These are phyloP conservation scores for Ernsta delagoae DNA, from an alignment of 2,888 invertebrate species.

Conservation along the genomic window DNA sequence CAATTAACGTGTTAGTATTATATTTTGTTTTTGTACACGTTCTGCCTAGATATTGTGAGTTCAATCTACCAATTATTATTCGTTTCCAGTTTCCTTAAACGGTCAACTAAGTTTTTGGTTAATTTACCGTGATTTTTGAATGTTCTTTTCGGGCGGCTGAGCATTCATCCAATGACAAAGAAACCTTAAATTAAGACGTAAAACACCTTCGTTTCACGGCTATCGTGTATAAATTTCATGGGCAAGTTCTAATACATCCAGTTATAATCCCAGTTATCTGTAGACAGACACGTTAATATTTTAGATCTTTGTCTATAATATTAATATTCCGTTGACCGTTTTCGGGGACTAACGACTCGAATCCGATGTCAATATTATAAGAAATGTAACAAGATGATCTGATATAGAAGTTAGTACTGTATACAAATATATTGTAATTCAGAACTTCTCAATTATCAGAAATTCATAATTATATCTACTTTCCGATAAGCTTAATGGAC, in stretches of 20 bases:
- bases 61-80: conserved; percentile 38
- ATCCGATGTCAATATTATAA: conserved; percentile 26
- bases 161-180: no score
- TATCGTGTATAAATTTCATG: no score
- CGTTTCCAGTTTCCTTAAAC: background rate
- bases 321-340: conserved; percentile 8
- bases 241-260: no score
- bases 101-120: conserved; percentile 7
- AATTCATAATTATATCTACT: conserved; percentile 52
- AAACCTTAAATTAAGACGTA: no score
- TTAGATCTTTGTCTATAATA: no score
- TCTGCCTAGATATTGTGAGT: conserved; percentile 44
- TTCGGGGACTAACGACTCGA: conserved; percentile 9
- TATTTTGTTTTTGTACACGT: conserved; percentile 37
- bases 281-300: no score
- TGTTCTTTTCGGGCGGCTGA: no score
- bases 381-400: conserved; percentile 26
- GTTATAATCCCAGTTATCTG: no score
- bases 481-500: conserved; percentile 74
- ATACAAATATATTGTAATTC: conserved; percentile 47
- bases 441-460: conserved; percentile 34
- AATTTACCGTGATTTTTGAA: no score
- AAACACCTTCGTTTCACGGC: no score
- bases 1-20: conserved; percentile 20
- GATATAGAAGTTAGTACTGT: conserved; percentile 41